phyloP scores from a whole-genome alignment of 2,888 invertebrate genomes.

The Drosophila mimetica region DNA sequence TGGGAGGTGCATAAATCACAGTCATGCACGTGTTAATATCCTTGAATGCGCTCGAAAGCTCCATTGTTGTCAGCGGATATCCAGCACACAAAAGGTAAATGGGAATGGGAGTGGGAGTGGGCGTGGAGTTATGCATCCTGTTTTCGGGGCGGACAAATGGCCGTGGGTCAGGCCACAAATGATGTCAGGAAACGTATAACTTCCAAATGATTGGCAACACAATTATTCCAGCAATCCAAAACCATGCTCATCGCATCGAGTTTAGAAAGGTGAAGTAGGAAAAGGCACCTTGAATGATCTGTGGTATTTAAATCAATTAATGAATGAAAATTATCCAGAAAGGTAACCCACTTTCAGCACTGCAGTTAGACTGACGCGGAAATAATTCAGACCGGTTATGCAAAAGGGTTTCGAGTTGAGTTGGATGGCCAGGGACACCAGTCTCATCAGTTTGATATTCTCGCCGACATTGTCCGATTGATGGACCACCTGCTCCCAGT shows the following conservation, averaged over 20 bases:
- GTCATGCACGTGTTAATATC: conserved; percentile 52
- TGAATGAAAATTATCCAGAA: background rate
- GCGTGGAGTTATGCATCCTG: conserved; percentile 1
- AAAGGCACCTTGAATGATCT: conserved; percentile 77
- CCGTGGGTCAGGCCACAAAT: conserved; percentile 30
- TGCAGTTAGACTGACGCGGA: conserved; percentile 63
- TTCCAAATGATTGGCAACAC: conserved; percentile 31
- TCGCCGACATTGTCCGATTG: conserved; percentile 53
- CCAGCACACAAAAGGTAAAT: conserved; percentile 27
- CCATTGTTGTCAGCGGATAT: conserved; percentile 36
- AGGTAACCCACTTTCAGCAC: conserved; percentile 61
- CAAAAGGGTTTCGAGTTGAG: conserved; percentile 67
- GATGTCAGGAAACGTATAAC: conserved; percentile 15
- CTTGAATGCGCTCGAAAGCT: conserved; percentile 22
- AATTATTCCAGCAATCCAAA: conserved; percentile 16
- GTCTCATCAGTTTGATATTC: conserved; percentile 72
- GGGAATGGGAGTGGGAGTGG: background rate
- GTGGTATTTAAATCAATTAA: background rate
- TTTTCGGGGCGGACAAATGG: conserved; percentile 28
- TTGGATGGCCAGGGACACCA: conserved; percentile 63
- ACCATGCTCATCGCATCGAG: conserved; percentile 61
- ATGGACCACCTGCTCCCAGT: conserved; percentile 72
- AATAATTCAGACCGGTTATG: conserved; percentile 75
- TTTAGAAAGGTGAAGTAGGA: conserved; percentile 80
- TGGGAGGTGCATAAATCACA: conserved; percentile 69